Conservation (phyloP, 2,113 vertebrate species). For the Isichthys henryi region DNA sequence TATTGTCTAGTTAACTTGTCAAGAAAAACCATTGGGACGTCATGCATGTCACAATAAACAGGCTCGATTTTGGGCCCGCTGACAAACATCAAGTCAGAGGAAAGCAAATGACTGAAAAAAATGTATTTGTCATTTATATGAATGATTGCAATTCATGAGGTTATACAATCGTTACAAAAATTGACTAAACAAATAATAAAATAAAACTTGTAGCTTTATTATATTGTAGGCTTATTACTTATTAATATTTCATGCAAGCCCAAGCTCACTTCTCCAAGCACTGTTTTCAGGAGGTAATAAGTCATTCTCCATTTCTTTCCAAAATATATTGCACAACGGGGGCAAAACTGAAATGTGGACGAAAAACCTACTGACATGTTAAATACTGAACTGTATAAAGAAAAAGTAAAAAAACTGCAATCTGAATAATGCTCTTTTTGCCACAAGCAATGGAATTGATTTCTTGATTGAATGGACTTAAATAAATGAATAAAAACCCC, state of each 20-base stretch:
- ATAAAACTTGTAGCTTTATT: not conserved
- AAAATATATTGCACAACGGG: not conserved
- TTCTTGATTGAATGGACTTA: not conserved
- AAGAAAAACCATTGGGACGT: not conserved
- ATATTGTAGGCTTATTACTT: too few species aligned
- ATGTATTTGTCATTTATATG: not conserved
- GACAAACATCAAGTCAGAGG: not conserved
- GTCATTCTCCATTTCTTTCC: not conserved
- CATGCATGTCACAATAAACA: not conserved
- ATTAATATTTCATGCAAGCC: slow-evolving; percentile 11
- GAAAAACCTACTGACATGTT: not conserved
- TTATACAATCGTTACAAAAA: not conserved
- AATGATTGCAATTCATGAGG: slow-evolving; percentile 21
- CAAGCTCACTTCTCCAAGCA: not conserved
- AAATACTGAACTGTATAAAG: not conserved
- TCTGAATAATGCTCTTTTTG: not conserved
- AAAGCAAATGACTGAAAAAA: not conserved
- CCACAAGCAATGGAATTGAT: not conserved
- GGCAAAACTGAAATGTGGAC: not conserved
- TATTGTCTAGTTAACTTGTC: not conserved
- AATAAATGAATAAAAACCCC: not conserved
- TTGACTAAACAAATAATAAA: slow-evolving; percentile 16
- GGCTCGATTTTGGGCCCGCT: not conserved
- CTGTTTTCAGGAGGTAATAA: not conserved
- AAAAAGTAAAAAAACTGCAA: not conserved